These are phyloP conservation scores for Setophaga coronata DNA, from an alignment of 2,113 vertebrate species.

Conservation along the genomic window DNA sequence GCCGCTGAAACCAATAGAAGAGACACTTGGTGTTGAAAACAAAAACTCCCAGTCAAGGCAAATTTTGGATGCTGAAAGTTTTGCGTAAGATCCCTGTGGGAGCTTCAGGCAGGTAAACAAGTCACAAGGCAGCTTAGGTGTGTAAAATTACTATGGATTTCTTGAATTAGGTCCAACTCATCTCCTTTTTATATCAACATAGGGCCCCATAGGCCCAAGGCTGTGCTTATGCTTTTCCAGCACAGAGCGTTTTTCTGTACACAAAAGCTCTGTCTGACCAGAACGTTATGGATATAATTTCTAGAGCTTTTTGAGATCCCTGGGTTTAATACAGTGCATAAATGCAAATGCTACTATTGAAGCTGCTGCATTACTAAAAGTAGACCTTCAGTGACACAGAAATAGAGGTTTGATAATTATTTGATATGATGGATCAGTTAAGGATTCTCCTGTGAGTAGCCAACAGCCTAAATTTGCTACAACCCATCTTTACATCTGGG, in stretches of 20 bases:
- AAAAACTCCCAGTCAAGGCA: neutral
- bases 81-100: neutral
- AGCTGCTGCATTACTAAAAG: neutral
- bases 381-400: neutral
- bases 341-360: neutral
- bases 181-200: constrained; percentile 40
- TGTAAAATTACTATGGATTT: constrained; percentile 19
- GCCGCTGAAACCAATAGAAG: neutral
- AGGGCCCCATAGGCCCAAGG: constrained; percentile 11
- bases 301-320: neutral
- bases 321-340: neutral
- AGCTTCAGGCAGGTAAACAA: constrained; percentile 49
- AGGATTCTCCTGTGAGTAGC: neutral
- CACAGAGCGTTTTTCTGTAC: neutral
- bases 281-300: neutral
- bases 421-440: neutral
- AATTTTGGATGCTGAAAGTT: neutral
- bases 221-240: constrained; percentile 7
- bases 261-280: neutral
- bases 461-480: constrained; percentile 3
- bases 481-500: neutral
- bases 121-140: constrained; percentile 15
- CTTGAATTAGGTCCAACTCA: constrained; percentile 44
- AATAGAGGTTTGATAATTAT: neutral
- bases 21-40: neutral